Percentiles rank a stretch among this genome's conserved stretches.
Conservation (phyloP, 2,797 vertebrate species). For the Helicolenus hilgendorfi region DNA sequence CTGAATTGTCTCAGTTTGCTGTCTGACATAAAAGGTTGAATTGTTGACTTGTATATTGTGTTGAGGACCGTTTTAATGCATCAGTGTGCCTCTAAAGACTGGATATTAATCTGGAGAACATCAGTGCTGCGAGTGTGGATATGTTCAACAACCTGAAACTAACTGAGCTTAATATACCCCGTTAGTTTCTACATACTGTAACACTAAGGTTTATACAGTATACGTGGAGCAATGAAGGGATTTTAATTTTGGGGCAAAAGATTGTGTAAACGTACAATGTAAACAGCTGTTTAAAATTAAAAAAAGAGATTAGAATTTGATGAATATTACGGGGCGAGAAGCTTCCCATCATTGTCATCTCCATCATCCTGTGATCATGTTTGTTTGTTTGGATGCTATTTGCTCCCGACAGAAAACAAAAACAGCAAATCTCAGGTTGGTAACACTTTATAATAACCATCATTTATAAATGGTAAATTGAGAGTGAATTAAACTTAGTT, state of each 20-base stretch:
- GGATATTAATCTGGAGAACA: neutral
- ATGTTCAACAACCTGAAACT: slow-evolving; percentile 22
- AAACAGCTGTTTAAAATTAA: slow-evolving; percentile 58
- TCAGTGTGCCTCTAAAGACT: neutral
- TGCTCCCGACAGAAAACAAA: neutral
- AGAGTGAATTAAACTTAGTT: too few relatives aligned
- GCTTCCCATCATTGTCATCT: slow-evolving; percentile 1
- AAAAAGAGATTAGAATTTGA: neutral
- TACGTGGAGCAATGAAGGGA: slow-evolving; percentile 9
- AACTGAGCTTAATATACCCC: neutral
- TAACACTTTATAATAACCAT: too few relatives aligned
- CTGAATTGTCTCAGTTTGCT: neutral
- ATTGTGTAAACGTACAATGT: slow-evolving; percentile 81
- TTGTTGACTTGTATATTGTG: neutral
- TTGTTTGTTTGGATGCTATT: slow-evolving; percentile 23
- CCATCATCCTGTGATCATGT: neutral
- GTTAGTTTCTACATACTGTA: neutral
- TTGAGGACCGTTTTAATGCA: neutral
- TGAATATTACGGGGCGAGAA: neutral
- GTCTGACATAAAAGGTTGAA: neutral
- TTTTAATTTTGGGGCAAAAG: slow-evolving; percentile 32
- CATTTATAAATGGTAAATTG: too few relatives aligned
- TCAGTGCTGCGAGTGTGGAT: neutral
- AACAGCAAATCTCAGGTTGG: neutral
- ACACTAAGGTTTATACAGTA: slow-evolving; percentile 3